phyloP scores from a whole-genome alignment of 2,888 invertebrate species.

The Lithophane leautieri region DNA sequence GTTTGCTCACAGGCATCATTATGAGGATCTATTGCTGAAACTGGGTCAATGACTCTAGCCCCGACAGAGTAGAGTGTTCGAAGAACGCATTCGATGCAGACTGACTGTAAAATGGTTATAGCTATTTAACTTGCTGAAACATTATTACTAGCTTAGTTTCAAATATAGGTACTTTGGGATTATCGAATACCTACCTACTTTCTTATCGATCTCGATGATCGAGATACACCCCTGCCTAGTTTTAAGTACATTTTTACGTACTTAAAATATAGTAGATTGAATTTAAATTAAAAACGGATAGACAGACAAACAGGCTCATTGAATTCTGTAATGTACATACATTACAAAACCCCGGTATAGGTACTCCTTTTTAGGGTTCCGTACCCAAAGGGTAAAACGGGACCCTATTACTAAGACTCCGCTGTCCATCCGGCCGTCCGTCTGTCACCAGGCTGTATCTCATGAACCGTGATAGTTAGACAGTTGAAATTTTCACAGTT shows the following conservation, averaged over 20 bases:
- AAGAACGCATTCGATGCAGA: conserved; percentile 44
- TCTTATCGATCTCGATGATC: too few species aligned
- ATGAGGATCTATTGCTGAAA: conserved; percentile 42
- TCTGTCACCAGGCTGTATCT: too few species aligned
- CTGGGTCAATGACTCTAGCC: conserved; percentile 55
- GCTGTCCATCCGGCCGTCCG: too few species aligned
- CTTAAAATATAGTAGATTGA: too few species aligned
- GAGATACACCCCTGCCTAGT: background rate
- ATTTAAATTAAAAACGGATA: background rate
- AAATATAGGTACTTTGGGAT: background rate
- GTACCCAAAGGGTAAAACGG: too few species aligned
- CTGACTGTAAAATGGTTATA: conserved; percentile 37
- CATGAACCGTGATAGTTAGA: too few species aligned
- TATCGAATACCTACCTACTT: background rate
- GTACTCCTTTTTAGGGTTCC: too few species aligned
- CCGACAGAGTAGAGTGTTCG: conserved; percentile 20
- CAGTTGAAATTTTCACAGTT: too few species aligned
- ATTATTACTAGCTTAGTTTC: background rate
- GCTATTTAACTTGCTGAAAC: conserved; percentile 13
- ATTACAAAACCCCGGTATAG: background rate
- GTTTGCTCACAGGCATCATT: conserved; percentile 47
- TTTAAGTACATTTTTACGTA: background rate
- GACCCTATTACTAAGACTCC: too few species aligned
- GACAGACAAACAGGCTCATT: background rate
- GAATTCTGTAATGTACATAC: background rate